phyloP scores from a whole-genome alignment of 2,113 vertebrate genomes.

The Polypterus senegalus region DNA sequence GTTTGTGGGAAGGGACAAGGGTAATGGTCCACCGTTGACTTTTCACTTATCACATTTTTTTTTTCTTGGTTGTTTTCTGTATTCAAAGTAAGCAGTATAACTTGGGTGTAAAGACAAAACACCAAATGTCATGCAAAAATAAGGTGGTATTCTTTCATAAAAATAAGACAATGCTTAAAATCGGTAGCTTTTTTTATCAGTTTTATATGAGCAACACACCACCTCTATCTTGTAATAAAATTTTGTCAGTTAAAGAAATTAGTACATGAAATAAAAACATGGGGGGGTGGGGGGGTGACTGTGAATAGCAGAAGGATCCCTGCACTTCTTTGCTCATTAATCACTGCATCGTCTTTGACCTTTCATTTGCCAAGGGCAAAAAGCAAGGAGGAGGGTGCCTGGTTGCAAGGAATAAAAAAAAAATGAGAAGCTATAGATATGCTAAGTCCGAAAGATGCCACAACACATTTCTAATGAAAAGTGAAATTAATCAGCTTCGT shows the following conservation, averaged over 20 bases:
- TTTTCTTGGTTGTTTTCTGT: no score
- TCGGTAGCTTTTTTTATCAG: not conserved
- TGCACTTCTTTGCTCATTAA: constrained; percentile 62
- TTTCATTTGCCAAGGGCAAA: constrained; percentile 69
- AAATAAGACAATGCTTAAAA: no score
- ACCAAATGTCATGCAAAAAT: no score
- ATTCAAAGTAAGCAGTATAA: no score
- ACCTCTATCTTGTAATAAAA: constrained; percentile 27
- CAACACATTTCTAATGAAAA: constrained; percentile 55
- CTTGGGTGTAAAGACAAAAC: no score
- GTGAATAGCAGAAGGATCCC: constrained; percentile 52
- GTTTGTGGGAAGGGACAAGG: no score
- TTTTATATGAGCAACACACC: constrained; percentile 3
- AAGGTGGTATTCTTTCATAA: no score
- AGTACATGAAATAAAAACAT: constrained; percentile 54
- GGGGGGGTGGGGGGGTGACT: constrained; percentile 20
- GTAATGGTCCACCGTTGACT: no score
- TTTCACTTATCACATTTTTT: no score
- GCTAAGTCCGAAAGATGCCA: constrained; percentile 40
- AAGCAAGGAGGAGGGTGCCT: constrained; percentile 38
- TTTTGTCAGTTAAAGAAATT: constrained; percentile 43
- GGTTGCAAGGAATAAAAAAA: constrained; percentile 6
- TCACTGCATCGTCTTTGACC: constrained; percentile 66
- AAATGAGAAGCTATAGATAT: constrained; percentile 21
- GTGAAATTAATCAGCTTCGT: constrained; percentile 63